These are phyloP conservation scores for Brachionus calyciflorus DNA, from an alignment of 1,140 invertebrate genomes.

Conservation along the genomic window DNA sequence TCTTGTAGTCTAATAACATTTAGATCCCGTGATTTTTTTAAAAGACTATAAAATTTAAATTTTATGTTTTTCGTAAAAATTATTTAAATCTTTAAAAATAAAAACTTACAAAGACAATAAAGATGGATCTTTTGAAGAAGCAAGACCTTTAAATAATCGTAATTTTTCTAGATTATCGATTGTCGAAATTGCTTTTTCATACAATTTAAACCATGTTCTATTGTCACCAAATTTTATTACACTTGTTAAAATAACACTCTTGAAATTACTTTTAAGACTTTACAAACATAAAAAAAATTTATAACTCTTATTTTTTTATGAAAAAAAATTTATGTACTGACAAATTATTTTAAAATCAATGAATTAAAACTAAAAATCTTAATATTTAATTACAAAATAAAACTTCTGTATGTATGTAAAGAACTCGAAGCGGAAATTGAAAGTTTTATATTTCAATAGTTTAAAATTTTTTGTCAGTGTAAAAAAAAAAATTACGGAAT, in stretches of 20 bases:
- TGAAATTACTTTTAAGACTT: constrained; percentile 29
- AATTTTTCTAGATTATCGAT: constrained; percentile 36
- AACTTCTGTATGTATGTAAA: no score
- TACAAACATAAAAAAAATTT: no score
- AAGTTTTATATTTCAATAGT: no score
- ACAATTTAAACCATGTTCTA: constrained; percentile 14
- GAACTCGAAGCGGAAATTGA: no score
- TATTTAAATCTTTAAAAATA: background rate
- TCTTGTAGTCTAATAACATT: constrained; percentile 27
- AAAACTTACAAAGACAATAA: constrained; percentile 1
- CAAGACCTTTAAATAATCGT: background rate
- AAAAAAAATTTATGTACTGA: no score
- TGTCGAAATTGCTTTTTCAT: background rate
- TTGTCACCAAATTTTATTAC: constrained; percentile 6
- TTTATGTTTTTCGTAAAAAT: background rate
- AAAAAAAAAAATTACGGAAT: background rate
- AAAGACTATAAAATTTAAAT: no score
- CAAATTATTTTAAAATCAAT: no score
- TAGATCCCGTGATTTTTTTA: background rate
- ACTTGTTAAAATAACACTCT: constrained; percentile 6
- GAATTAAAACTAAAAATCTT: no score
- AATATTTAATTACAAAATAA: no score
- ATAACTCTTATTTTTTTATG: no score
- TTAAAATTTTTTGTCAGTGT: background rate
- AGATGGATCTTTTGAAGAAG: background rate